Evolutionary conservation across 2,113 vertebrate species (phyloP).

Genomic region (Callorhinus ursinus): DNA sequence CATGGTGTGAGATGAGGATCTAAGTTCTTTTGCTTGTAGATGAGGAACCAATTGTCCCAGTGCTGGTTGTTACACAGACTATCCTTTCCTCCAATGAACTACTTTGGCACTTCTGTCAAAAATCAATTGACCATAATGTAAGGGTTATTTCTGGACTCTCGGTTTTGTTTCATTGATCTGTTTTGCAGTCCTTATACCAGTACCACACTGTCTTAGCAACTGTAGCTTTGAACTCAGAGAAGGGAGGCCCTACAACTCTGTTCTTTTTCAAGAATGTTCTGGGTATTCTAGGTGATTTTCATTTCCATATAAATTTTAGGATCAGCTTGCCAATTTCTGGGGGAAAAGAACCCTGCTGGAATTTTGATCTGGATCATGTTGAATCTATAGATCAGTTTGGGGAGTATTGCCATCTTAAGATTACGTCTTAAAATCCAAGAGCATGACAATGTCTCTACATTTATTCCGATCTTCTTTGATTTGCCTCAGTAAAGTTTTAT

Average conservation of each 20-base stretch:
- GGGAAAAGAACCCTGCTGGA: neutral
- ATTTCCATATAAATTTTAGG: constrained; percentile 7
- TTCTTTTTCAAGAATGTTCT: neutral
- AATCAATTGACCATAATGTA: neutral
- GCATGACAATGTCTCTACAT: neutral
- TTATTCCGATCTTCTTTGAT: neutral
- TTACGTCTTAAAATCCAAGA: neutral
- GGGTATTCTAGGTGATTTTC: neutral
- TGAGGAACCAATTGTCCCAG: neutral
- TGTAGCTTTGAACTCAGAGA: neutral
- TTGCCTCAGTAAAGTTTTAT: neutral
- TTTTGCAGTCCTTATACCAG: neutral
- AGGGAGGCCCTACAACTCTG: neutral
- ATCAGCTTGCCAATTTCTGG: neutral
- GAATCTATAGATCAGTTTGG: neutral
- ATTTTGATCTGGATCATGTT: neutral
- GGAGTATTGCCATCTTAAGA: neutral
- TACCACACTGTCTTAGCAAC: neutral
- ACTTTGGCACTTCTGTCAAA: neutral
- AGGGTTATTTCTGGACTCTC: neutral
- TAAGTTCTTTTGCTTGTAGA: neutral
- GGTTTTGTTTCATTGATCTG: neutral
- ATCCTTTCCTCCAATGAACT: neutral
- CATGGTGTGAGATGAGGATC: neutral
- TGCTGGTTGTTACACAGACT: neutral